Evolutionary conservation across 2,113 vertebrate species (phyloP).

Genomic region (Noctilio leporinus): DNA sequence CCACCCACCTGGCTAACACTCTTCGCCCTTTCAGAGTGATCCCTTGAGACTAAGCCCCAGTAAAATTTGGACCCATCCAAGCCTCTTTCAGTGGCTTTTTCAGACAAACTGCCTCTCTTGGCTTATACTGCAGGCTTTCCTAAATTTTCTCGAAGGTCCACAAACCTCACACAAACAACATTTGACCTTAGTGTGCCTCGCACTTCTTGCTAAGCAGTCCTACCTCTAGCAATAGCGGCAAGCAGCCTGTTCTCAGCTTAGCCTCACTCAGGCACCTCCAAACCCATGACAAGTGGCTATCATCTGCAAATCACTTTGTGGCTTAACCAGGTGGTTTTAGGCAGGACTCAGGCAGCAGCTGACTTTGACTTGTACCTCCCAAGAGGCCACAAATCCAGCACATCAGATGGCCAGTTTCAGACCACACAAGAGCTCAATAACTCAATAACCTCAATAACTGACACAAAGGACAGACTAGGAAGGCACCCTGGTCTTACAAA

Average conservation of each 20-base stretch:
- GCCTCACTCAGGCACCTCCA: background rate
- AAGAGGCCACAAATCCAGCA: background rate
- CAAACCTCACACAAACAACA: background rate
- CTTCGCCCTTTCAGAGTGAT: background rate
- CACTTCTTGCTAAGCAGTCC: background rate
- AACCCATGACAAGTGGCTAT: background rate
- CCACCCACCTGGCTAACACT: background rate
- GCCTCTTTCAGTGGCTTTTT: background rate
- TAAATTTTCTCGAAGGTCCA: background rate
- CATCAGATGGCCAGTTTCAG: background rate
- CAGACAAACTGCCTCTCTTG: background rate
- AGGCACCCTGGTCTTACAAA: background rate
- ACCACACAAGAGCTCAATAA: background rate
- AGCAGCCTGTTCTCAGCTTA: background rate
- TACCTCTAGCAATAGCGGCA: background rate
- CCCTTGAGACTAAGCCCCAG: background rate
- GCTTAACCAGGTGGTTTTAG: background rate
- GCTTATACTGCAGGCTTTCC: background rate
- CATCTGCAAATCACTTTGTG: background rate
- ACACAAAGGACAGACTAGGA: background rate
- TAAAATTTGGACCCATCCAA: background rate
- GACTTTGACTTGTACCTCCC: background rate
- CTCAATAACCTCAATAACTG: background rate
- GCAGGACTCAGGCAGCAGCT: background rate
- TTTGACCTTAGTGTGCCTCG: background rate